Base-by-base conservation (phyloP, 2,113 vertebrate species). In the Cinclus mexicanus region DNA sequence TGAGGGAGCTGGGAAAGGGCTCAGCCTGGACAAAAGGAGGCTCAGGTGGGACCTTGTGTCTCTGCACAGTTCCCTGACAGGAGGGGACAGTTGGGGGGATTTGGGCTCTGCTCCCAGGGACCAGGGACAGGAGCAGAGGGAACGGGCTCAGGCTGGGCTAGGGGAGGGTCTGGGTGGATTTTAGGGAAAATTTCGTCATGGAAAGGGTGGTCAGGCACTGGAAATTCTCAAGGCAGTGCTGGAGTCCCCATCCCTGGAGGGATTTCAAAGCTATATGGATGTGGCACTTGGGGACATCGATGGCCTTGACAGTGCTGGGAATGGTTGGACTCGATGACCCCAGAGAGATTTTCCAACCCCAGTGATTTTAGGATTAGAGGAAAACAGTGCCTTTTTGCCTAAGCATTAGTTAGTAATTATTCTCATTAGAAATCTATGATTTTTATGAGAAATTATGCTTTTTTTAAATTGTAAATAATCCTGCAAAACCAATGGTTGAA, bases 401-500 rank as follows among this genome's bases (percentile, higher is more conserved):
- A 37, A 77, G 41, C 80, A 59, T 64, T 78, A 50, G n/a, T 80
- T 61, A 90, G 75, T 85, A 39, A 59, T 93, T 96, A 80, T 59
- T 96, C 89, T 80, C 60, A 61, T 97, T 93, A 82, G 56, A 75
- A 74, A 85, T 72, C 87, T 91, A 20, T 41, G 63, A 60, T 64
- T 17, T 49, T 79, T 64, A n/a, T 75, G 44, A 69, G 90, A 91
- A 94, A 76, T 52, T 18, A 41, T 53, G 53, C 10, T 28, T 17
- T 2, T 4, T 64, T 5, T 4, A 6, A 20, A 93, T 70, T 33
- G 72, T 93, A 89, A 96, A 59, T 68, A 90, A 39, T 46, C 31
- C 80, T 90, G n/a, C 74, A 82, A 95, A 94, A 37, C 52, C 52
- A 53, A 19, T 94, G 83, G 83, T 96, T 96, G 69, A 46, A 60